phyloP scores from a whole-genome alignment of 1,140 invertebrate genomes.

The Hylyphantes graminicola region DNA sequence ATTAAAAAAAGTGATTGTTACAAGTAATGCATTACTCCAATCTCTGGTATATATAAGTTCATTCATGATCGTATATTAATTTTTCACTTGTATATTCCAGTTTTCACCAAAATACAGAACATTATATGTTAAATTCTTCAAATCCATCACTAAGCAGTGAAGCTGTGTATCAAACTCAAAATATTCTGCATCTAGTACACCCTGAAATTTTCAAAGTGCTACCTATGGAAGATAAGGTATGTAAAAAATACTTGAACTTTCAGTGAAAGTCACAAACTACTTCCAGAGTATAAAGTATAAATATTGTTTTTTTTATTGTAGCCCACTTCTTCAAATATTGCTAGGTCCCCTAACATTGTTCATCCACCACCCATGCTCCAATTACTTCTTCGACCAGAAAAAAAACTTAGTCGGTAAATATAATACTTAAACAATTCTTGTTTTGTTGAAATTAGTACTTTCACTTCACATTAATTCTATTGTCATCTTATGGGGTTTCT shows the following conservation, averaged over 20 bases:
- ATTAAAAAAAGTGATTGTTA: too few species aligned
- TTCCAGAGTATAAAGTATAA: not conserved
- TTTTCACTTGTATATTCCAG: not conserved
- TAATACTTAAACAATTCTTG: not conserved
- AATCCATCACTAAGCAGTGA: conserved; percentile 62
- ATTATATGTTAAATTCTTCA: conserved; percentile 55
- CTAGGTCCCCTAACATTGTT: conserved; percentile 3
- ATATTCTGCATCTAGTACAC: conserved; percentile 64
- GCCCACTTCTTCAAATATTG: not conserved
- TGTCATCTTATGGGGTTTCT: not conserved
- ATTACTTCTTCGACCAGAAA: conserved; percentile 16
- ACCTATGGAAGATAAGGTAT: conserved; percentile 15
- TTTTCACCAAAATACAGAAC: conserved; percentile 31
- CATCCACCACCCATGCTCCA: conserved; percentile 21
- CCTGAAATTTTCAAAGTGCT: conserved; percentile 65
- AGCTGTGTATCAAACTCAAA: conserved; percentile 63
- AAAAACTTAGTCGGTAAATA: conserved; percentile 17
- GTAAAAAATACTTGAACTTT: too few species aligned
- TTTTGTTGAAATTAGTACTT: not conserved
- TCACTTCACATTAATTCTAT: too few species aligned
- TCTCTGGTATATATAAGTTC: not conserved
- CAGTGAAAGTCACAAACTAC: not conserved
- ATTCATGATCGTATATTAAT: too few species aligned
- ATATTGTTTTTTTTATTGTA: not conserved
- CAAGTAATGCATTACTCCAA: not conserved